Percentiles rank a stretch among this genome's conserved stretches.
These are phyloP conservation scores for Paramuricea clavata DNA, from an alignment of 92 coral and sea anemone genomes.

Conservation along the genomic window DNA sequence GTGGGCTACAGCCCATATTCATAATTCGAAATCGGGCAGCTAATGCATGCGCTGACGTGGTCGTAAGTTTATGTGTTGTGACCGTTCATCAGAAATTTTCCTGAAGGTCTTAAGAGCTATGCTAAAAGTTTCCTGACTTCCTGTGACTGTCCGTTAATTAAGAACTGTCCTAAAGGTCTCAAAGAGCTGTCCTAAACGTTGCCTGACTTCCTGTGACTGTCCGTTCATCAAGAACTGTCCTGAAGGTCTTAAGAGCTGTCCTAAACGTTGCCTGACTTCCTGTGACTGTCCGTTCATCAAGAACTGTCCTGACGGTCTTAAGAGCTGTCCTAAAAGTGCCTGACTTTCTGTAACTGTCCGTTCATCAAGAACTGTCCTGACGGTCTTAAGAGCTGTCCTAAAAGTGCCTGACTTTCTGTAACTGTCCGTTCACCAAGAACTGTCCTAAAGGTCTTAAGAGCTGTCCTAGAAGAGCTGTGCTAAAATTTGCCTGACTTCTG, in stretches of 20 bases:
- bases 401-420: conserved; percentile 30
- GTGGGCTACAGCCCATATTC: too few relatives aligned
- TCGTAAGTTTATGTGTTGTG: too few relatives aligned
- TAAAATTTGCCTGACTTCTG: too few relatives aligned
- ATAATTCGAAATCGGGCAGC: too few relatives aligned
- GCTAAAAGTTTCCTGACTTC: background rate
- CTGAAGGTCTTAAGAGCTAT: background rate
- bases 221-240: background rate
- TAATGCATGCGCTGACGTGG: too few relatives aligned
- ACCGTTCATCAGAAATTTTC: too few relatives aligned
- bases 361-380: background rate
- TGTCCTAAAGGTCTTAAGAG: conserved; percentile 1
- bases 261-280: conserved; percentile 32
- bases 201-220: too few relatives aligned
- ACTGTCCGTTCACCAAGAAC: background rate
- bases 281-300: background rate
- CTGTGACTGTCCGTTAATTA: too few relatives aligned
- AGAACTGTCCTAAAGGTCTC: background rate
- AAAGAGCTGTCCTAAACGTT: too few relatives aligned
- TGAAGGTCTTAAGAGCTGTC: background rate
- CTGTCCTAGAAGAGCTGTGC: too few relatives aligned
- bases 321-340: too few relatives aligned
- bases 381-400: too few relatives aligned
- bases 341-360: background rate
- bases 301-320: background rate